These are phyloP conservation scores for Clarias macrocephalus DNA, from an alignment of 2,113 vertebrate genomes.

Conservation along the genomic window DNA sequence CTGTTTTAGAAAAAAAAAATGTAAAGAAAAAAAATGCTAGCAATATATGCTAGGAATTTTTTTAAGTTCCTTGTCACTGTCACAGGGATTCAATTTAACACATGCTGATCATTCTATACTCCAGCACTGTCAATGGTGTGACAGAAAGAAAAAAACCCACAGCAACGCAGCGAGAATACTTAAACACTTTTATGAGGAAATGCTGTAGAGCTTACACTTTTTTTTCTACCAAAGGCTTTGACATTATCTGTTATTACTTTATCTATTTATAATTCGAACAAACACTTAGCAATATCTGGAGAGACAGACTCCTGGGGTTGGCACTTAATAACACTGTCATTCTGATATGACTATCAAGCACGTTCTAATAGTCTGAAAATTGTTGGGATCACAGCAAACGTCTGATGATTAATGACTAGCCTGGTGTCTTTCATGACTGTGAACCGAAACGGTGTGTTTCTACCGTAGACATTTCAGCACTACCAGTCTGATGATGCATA, in stretches of 20 bases:
- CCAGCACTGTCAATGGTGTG: background rate
- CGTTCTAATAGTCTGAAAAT: slow-evolving; percentile 29
- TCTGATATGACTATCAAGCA: slow-evolving; percentile 37
- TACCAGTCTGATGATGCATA: background rate
- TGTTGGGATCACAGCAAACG: background rate
- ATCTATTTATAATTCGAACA: slow-evolving; percentile 30
- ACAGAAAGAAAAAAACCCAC: background rate
- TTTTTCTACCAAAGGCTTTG: slow-evolving; percentile 22
- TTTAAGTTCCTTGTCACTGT: background rate
- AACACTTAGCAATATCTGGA: slow-evolving; percentile 25
- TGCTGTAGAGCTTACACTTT: background rate
- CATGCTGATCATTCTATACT: slow-evolving; percentile 12
- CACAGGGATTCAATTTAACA: background rate
- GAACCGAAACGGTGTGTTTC: background rate
- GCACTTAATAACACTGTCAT: slow-evolving; percentile 39
- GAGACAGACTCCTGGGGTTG: slow-evolving; percentile 20
- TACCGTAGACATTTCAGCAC: background rate
- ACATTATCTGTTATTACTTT: slow-evolving; percentile 28
- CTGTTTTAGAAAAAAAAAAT: background rate
- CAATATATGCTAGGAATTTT: background rate
- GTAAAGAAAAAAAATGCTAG: background rate
- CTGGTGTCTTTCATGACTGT: slow-evolving; percentile 5
- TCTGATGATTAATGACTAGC: background rate
- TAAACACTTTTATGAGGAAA: background rate
- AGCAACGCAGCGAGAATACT: background rate